These are phyloP conservation scores for Catharus fuscescens DNA, from an alignment of 2,113 vertebrate genomes.

Conservation along the genomic window DNA sequence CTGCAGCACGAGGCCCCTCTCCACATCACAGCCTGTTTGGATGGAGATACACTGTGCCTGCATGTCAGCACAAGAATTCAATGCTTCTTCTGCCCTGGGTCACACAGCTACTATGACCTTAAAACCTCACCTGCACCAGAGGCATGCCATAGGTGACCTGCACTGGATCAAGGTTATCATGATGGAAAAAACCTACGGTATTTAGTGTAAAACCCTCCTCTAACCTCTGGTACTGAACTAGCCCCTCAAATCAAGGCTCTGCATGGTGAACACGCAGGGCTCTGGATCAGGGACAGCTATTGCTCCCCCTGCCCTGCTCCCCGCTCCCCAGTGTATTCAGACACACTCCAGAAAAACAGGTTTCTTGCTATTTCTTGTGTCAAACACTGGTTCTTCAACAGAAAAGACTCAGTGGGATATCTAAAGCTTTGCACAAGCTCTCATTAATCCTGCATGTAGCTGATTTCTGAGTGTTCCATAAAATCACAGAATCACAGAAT, in stretches of 20 bases:
- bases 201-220: neutral
- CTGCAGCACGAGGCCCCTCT: neutral
- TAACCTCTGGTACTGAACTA: neutral
- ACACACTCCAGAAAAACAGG: neutral
- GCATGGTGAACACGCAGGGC: accelerated
- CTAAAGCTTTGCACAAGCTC: neutral
- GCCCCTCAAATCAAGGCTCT: neutral
- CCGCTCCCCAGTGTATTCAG: neutral
- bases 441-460: neutral
- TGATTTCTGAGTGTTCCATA: neutral
- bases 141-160: accelerated
- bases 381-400: neutral
- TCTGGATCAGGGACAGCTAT: neutral
- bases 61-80: neutral
- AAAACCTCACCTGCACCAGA: neutral
- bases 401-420: neutral
- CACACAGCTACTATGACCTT: neutral
- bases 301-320: neutral
- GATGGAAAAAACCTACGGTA: neutral
- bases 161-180: neutral
- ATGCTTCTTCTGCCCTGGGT: neutral
- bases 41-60: neutral
- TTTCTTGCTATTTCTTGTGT: neutral
- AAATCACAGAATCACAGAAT: neutral
- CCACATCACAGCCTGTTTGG: neutral